These are phyloP conservation scores for Drosophila orosa DNA, from an alignment of 1,140 invertebrate species.

Conservation along the genomic window DNA sequence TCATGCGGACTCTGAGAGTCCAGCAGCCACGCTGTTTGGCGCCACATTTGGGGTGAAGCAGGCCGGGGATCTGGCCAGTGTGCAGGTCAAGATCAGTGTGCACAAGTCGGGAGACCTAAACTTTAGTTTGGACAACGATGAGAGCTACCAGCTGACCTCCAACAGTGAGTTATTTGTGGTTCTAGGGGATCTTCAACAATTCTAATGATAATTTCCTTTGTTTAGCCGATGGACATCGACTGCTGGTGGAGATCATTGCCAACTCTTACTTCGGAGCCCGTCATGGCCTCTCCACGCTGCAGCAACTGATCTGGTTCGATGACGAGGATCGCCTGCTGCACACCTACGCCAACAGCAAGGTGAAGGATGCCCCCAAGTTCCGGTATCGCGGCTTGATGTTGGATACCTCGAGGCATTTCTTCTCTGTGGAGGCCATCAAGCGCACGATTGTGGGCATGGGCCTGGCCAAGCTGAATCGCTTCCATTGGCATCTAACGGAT, in stretches of 20 bases:
- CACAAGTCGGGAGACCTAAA: constrained; percentile 85
- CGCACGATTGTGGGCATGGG: constrained; percentile 91
- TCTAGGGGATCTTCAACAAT: no score
- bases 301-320: constrained; percentile 91
- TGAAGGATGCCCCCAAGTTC: constrained; percentile 87
- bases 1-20: constrained; percentile 15
- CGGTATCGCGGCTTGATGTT: constrained; percentile 89
- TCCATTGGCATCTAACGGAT: constrained; percentile 94
- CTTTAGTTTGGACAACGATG: constrained; percentile 89
- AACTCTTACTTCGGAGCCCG: constrained; percentile 91
- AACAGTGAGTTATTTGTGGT: constrained; percentile 74
- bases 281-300: constrained; percentile 91
- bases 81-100: constrained; percentile 85
- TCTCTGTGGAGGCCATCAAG: constrained; percentile 88
- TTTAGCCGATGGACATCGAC: constrained; percentile 82
- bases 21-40: constrained; percentile 45
- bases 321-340: constrained; percentile 87
- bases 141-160: constrained; percentile 89
- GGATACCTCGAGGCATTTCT: constrained; percentile 91
- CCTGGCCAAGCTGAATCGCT: constrained; percentile 92
- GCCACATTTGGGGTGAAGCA: constrained; percentile 55
- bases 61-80: constrained; percentile 84
- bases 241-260: constrained; percentile 88
- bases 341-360: constrained; percentile 86
- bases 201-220: background rate